Base-by-base conservation (phyloP, 2,888 invertebrate genomes). In the Parnassius orleans region DNA sequence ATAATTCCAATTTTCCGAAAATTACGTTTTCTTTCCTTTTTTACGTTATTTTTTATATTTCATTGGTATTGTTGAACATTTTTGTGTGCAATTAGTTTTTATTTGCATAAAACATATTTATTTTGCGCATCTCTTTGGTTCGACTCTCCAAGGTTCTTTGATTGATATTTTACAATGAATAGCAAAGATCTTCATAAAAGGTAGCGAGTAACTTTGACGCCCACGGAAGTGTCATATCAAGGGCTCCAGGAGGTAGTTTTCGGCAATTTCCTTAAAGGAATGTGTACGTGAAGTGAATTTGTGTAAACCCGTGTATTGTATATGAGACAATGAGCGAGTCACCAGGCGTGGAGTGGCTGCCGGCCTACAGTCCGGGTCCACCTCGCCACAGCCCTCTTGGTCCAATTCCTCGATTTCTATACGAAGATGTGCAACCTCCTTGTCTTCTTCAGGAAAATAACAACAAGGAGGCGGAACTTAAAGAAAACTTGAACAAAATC, bases 331-430 rank as follows among this genome's bases (percentile, higher is more conserved):
- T 92, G 92, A 88, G 85, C 67, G 92, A 92, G 77, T 89, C 88
- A 70, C 88, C 90, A 72, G 91, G 90, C 75, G 91, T 91, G 79
- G 92, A 92, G 84, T 91, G 92, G 92, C 84, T 91, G 80, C 90
- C 92, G 75, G 88, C 89, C 69, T 90, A 88, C 79, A 90, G 90
- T 76, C 91, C 90, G 69, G 91, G 90, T 58, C 90, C 90, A 68
- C 90, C 90, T 75, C 89, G 91, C 74, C 91, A 92, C 79, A 90
- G 89, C 71, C 90, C 92, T 43, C 78, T 91, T 67, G 92, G 90
- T 24, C 90, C 90, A 2, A 87, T 90, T 66, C 91, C 92, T 60
- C 81, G 90, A 60, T 91, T 90, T 72, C 79, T 92, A 41, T 91
- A 90, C 76, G 92, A 89, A 70, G 91, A 89, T 77, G 90, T 91